Percentiles rank a stretch among this genome's conserved stretches.
Evolutionary conservation across 2,113 vertebrate genomes (phyloP).

Genomic region (Rhinopithecus roxellana): DNA sequence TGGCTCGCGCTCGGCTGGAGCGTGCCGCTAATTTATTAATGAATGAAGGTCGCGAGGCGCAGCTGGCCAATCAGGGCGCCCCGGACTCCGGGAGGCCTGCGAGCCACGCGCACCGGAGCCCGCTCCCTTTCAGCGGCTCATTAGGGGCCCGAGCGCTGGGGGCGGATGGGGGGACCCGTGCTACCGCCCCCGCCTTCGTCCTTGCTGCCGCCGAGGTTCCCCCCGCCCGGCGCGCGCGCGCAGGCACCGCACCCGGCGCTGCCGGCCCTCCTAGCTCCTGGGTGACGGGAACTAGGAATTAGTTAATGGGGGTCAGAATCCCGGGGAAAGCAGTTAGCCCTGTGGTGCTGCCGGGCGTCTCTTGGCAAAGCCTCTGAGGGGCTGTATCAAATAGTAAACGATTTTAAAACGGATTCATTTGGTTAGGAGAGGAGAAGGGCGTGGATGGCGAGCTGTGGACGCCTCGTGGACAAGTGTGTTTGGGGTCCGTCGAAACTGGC

Average conservation of each 20-base stretch:
- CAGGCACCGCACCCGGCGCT: background rate
- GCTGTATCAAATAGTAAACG: background rate
- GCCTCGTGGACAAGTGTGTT: background rate
- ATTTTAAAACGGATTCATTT: background rate
- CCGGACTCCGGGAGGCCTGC: slow-evolving; percentile 68
- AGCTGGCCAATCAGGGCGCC: slow-evolving; percentile 80
- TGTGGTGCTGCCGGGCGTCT: background rate
- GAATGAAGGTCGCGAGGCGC: slow-evolving; percentile 81
- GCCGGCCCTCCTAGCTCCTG: background rate
- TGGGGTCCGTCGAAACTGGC: background rate
- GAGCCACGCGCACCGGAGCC: slow-evolving; percentile 84
- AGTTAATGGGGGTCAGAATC: slow-evolving; percentile 48
- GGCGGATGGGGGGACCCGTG: background rate
- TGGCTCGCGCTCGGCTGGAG: slow-evolving; percentile 86
- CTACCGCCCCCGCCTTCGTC: background rate
- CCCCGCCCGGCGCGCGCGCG: background rate
- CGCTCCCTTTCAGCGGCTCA: slow-evolving; percentile 77
- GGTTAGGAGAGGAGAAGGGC: background rate
- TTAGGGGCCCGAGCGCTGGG: slow-evolving; percentile 62
- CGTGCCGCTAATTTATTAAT: slow-evolving; percentile 89
- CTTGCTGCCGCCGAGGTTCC: background rate
- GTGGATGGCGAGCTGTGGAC: background rate
- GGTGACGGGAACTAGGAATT: background rate
- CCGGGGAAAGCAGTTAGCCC: background rate
- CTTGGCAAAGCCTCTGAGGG: slow-evolving; percentile 25